Evolutionary conservation across 1,140 invertebrate genomes (phyloP).

Genomic region (Cydia amplana): DNA sequence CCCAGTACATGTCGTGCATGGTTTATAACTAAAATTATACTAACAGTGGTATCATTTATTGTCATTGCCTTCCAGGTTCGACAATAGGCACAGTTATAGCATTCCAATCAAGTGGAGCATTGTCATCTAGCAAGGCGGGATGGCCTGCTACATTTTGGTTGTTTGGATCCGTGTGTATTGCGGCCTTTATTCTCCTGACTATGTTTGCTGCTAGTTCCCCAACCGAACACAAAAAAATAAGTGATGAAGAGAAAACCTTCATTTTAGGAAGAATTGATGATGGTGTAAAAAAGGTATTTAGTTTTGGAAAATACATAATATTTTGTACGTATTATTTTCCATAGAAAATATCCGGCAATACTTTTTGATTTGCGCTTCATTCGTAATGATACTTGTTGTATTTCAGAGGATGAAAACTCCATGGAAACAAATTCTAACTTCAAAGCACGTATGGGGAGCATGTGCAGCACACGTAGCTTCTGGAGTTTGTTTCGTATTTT

Average conservation of each 20-base stretch:
- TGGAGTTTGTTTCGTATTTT: constrained; percentile 89
- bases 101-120: constrained; percentile 75
- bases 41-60: too few relatives aligned
- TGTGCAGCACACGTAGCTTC: background rate
- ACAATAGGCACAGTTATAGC: constrained; percentile 80
- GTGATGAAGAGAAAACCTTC: constrained; percentile 39
- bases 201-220: constrained; percentile 33
- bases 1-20: too few relatives aligned
- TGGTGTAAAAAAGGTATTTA: constrained; percentile 7
- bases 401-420: constrained; percentile 14
- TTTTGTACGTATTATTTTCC: too few relatives aligned
- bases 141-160: constrained; percentile 70
- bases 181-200: background rate
- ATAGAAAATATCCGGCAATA: too few relatives aligned
- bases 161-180: background rate
- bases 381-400: background rate
- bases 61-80: constrained; percentile 49
- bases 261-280: constrained; percentile 40
- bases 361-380: background rate
- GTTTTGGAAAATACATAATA: background rate
- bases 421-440: background rate
- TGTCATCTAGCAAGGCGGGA: constrained; percentile 73
- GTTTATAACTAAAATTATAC: too few relatives aligned
- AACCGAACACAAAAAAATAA: constrained; percentile 36
- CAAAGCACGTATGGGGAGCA: constrained; percentile 1